Conservation (phyloP, 2,797 vertebrate genomes). For the Nasua narica region DNA sequence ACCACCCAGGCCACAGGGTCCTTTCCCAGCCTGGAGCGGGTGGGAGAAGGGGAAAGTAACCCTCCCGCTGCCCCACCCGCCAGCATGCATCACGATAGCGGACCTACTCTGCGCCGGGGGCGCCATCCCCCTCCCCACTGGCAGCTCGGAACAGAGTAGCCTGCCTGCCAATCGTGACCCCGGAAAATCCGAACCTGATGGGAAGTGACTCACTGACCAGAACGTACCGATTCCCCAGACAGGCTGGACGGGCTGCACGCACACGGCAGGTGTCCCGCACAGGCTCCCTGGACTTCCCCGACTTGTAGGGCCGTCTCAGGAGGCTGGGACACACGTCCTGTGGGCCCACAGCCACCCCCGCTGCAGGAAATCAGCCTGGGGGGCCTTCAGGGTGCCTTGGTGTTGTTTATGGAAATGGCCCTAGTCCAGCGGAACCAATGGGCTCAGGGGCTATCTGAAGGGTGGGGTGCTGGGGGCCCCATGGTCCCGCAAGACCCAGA, state of each 20-base stretch:
- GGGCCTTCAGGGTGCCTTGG: background rate
- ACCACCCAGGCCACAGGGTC: background rate
- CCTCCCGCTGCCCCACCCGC: rapidly evolving
- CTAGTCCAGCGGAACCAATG: background rate
- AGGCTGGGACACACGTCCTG: background rate
- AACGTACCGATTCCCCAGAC: background rate
- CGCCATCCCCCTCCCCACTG: rapidly evolving
- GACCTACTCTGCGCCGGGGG: background rate
- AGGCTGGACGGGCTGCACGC: background rate
- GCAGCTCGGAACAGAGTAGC: rapidly evolving
- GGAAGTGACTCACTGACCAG: background rate
- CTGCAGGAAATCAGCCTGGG: background rate
- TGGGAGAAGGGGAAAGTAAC: too few relatives aligned
- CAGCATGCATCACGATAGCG: rapidly evolving
- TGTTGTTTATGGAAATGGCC: background rate
- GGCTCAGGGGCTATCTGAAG: background rate
- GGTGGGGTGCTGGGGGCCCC: background rate
- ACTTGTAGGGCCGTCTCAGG: background rate
- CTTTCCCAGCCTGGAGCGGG: background rate
- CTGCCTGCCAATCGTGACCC: background rate
- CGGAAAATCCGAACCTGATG: background rate
- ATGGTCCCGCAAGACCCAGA: background rate
- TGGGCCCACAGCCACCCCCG: rapidly evolving
- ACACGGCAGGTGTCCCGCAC: rapidly evolving
- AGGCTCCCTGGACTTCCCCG: rapidly evolving